These are phyloP conservation scores for Rhyacichthys aspro DNA, from an alignment of 2,797 vertebrate species.

Conservation along the genomic window DNA sequence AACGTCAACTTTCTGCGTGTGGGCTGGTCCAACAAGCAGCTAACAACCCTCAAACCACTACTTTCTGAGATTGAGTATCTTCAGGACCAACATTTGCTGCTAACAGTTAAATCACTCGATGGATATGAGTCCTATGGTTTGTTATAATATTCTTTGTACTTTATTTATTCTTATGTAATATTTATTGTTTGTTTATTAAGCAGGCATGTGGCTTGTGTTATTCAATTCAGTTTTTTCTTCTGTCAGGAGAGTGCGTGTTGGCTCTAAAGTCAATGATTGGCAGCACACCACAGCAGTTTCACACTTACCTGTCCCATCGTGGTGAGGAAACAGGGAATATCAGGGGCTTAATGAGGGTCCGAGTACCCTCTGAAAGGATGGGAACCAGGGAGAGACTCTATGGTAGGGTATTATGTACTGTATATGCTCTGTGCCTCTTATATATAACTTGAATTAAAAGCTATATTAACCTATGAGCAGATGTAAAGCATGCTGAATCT, in stretches of 20 bases:
- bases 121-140: constrained; percentile 96
- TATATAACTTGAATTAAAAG: no score
- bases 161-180: neutral
- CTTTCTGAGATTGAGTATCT: constrained; percentile 96
- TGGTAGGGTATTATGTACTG: constrained; percentile 74
- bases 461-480: neutral
- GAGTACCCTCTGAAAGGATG: constrained; percentile 92
- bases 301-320: constrained; percentile 94
- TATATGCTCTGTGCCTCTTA: neutral
- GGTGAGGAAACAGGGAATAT: constrained; percentile 98
- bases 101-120: constrained; percentile 95
- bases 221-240: neutral
- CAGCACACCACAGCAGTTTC: constrained; percentile 95
- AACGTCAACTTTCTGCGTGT: constrained; percentile 96
- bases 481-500: constrained; percentile 2
- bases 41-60: constrained; percentile 95
- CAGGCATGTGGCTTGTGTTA: neutral
- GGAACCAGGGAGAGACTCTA: constrained; percentile 95
- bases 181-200: neutral
- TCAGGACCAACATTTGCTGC: constrained; percentile 95
- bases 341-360: constrained; percentile 94
- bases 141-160: constrained; percentile 3
- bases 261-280: constrained; percentile 98
- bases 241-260: constrained; percentile 91
- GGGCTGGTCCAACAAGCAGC: constrained; percentile 94